Conservation (phyloP, 2,797 vertebrate genomes). For the Acrocephalus scirpaceus region DNA sequence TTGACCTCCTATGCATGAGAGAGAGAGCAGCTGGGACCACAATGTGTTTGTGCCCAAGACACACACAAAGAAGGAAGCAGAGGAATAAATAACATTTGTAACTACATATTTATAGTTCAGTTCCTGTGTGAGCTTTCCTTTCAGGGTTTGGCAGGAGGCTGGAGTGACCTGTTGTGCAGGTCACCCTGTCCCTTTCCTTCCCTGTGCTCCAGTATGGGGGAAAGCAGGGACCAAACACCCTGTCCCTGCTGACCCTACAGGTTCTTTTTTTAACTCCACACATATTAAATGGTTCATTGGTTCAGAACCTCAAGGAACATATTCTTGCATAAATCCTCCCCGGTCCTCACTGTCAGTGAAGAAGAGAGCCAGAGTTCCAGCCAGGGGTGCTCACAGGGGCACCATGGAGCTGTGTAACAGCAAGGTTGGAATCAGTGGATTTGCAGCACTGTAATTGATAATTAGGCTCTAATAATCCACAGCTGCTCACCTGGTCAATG, state of each 20-base stretch:
- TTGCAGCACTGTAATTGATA: neutral
- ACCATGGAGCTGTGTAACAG: accelerated
- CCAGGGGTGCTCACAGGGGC: neutral
- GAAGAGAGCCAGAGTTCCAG: neutral
- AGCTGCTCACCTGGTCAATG: conserved; percentile 10
- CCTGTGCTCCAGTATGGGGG: neutral
- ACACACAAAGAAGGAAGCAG: neutral
- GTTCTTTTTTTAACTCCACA: neutral
- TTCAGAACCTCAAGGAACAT: neutral
- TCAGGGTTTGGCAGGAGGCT: neutral
- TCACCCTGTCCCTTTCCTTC: neutral
- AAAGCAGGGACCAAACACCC: neutral
- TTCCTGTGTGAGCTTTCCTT: neutral
- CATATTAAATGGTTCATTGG: accelerated
- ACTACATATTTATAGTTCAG: neutral
- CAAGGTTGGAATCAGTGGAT: neutral
- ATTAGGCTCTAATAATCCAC: neutral
- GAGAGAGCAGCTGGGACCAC: neutral
- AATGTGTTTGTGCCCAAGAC: neutral
- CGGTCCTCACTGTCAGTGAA: neutral
- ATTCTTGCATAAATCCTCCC: neutral
- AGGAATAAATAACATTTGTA: neutral
- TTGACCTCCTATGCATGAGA: neutral
- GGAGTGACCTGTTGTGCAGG: neutral
- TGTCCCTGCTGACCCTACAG: neutral